phyloP scores from a whole-genome alignment of 2,888 invertebrate species.

The Oxycera nigricornis region DNA sequence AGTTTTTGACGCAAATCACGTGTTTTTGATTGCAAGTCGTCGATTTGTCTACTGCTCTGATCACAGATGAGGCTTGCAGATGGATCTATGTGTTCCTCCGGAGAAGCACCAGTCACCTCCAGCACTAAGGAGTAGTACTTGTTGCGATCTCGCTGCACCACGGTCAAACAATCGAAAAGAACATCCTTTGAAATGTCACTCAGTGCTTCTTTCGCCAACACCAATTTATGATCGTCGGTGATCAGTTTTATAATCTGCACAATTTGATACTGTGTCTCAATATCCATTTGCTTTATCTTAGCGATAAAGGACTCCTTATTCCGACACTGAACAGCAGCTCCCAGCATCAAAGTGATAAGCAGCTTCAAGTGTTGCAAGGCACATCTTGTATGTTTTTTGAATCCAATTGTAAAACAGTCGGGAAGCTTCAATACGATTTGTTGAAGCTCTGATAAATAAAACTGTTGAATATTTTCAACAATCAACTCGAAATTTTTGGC shows the following conservation, averaged over 20 bases:
- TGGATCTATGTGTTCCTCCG: neutral
- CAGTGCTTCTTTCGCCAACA: neutral
- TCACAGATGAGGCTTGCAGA: neutral
- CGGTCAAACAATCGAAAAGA: neutral
- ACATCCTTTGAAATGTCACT: neutral
- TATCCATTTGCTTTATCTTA: neutral
- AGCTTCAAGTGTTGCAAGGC: neutral
- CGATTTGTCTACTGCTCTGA: neutral
- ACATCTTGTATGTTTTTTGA: neutral
- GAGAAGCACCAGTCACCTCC: neutral
- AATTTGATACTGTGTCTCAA: neutral
- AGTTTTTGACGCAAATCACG: neutral
- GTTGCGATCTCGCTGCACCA: neutral
- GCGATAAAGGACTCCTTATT: neutral
- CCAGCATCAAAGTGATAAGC: neutral
- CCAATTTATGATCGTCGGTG: neutral
- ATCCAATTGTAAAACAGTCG: neutral
- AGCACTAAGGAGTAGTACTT: neutral
- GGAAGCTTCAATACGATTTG: neutral
- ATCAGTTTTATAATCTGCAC: slow-evolving; percentile 5
- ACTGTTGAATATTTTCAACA: neutral
- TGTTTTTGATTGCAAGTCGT: neutral
- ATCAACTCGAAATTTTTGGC: neutral
- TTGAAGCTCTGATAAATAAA: neutral
- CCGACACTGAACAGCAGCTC: slow-evolving; percentile 10